Conservation (phyloP, 2,888 invertebrate genomes). For the Sialis fuliginosa region DNA sequence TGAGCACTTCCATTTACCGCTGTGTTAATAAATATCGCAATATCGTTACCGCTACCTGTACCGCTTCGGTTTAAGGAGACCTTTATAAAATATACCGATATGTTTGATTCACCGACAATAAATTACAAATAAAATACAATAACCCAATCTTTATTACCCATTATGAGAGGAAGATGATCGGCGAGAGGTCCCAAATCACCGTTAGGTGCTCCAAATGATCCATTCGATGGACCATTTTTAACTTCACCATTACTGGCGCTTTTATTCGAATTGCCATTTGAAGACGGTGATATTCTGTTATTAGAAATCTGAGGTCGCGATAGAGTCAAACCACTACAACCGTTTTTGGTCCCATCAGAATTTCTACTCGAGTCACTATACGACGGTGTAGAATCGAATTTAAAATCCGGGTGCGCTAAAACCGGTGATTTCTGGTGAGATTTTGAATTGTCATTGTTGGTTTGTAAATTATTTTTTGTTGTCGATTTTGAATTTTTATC, state of each 20-base stretch:
- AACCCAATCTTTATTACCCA: constrained; percentile 10
- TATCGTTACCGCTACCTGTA: too few species aligned
- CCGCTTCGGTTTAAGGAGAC: too few species aligned
- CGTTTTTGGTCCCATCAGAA: background rate
- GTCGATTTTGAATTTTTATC: background rate
- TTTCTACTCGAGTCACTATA: background rate
- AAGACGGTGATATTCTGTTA: too few species aligned
- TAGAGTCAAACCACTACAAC: background rate
- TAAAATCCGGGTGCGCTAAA: constrained; percentile 6
- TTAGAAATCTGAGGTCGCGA: background rate
- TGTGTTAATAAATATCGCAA: too few species aligned
- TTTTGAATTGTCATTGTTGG: background rate
- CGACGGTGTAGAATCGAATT: background rate
- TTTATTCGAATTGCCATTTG: background rate
- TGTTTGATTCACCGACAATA: too few species aligned
- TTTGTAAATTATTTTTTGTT: background rate
- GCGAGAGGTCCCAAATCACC: constrained; percentile 3
- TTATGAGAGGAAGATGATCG: constrained; percentile 11
- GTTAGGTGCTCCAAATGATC: background rate
- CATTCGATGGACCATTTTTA: background rate
- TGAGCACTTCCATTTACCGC: too few species aligned
- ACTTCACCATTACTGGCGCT: background rate
- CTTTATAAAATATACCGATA: too few species aligned
- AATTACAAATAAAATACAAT: too few species aligned
- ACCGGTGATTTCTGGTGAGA: constrained; percentile 2